Base-by-base conservation (phyloP, 2,888 invertebrate genomes). In the Caenorhabditis zanzibari region DNA sequence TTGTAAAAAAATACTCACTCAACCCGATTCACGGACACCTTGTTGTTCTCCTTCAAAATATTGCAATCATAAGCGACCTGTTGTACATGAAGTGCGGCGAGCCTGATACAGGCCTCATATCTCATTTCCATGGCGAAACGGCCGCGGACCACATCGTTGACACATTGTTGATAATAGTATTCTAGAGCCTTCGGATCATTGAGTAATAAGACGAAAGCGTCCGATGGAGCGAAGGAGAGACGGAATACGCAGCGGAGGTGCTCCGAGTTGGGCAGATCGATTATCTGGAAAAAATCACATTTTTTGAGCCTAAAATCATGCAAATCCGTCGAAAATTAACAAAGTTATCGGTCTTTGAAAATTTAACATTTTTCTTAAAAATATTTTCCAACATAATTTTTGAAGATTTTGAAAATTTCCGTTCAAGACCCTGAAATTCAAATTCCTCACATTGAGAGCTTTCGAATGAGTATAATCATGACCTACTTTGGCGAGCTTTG, bases 81-180 rank as follows among this genome's bases (percentile, higher is more conserved):
- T 91, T 96, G 96, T 93, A 97, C 96, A 91, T 97, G 96, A 72
- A 97, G 93, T 0, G 97, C 96, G 0, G 96, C 96, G 89, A 97
- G 93, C 14, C 96, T 94, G 82, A 97, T 93, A 26, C 96, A 96
- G 24, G 96, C 95, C 89, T 97, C 97, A 54, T 96, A 96, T 92
- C 88, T 95, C 88, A 97, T 94, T 92, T 97, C 97, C 0, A 96
- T 96, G 0, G 96, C 95, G 93, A 96, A 96, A 82, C 96, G 93
- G 92, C 97, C 97, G 92, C 96, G 96, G 0, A 96, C 95, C 16
- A 97, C 96, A 93, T 97, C 97, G 92, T 96, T 97, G 93, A 96
- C 96, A 93, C 96, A 96, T 94, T 95, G 93, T n/a, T 92, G 92
- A 81, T 91, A 89, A 72, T 85, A 86, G 66, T 89, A 89, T 93